Evolutionary conservation across 2,888 invertebrate species (phyloP), one percentile per base, ranked within the genome.

Genomic region (Habrosyne pyritoides): DNA sequence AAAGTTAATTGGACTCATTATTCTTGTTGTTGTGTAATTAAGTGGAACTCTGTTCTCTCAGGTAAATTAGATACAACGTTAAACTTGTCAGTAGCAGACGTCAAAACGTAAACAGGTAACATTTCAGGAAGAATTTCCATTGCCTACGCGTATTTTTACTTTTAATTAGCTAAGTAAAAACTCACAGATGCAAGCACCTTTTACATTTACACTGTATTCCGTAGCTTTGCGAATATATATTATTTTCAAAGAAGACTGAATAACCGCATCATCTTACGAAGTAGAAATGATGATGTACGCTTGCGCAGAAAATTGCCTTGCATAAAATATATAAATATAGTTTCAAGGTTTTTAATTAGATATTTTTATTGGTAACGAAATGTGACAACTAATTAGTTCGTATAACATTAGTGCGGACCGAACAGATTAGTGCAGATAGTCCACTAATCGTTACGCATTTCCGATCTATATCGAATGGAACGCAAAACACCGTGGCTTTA

Each of bases 1-100:
- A 66, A 71, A 69, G 64, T 64, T 66, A 73, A 73, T 71, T 67
- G 69, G 62, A 59, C 57, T 54, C 59, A 57, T 60, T 63, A 67
- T 67, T 67, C 67, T 71, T 70, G 63, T 59, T 69, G 61, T 67
- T 75, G 55, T 65, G 64, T 71, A 70, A 73, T 69, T 73, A 68
- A 68, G 59, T 64, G 59, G 52, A 61, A 63, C 61, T 64, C 62
- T 73, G 61, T 66, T 71, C 62, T 64, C 64, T 56, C 56, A 71
- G 71, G 71, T 69, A 76, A 73, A 77, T 76, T 75, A 67, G 70
- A 73, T 75, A 73, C 59, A 75, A 69, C 69, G 65, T 71, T 67
- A 56, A 71, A 72, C 65, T 74, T 75, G 75, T 73, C 75, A 73
- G 73, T 61, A 59, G 64, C 71, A 74, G 74, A 67, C 70, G 71